Evolutionary conservation across 2,797 vertebrate genomes (phyloP).

Genomic region (Chanos chanos): DNA sequence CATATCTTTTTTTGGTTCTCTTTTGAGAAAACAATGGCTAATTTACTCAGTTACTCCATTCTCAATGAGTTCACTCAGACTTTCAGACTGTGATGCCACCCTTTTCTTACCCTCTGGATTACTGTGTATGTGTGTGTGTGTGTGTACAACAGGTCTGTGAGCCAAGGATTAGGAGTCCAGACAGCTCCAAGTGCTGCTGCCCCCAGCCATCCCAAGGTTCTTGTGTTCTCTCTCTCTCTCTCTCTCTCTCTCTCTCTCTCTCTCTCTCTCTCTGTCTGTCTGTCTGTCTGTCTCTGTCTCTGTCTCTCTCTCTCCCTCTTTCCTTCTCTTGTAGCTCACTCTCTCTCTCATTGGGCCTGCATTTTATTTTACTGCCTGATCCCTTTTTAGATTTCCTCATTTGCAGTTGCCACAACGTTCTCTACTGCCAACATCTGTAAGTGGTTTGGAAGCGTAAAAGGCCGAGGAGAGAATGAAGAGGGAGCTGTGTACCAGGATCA

Average conservation of each 20-base stretch:
- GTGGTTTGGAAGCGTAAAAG: slow-evolving; percentile 69
- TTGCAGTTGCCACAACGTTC: slow-evolving; percentile 70
- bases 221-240: slow-evolving; percentile 24
- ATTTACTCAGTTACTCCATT: no score
- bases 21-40: no score
- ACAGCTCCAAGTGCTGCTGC: not conserved
- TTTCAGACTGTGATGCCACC: no score
- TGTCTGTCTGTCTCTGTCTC: slow-evolving; percentile 45
- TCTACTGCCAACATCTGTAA: slow-evolving; percentile 75
- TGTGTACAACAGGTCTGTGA: no score
- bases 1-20: no score
- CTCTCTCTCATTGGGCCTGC: slow-evolving; percentile 43
- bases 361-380: slow-evolving; percentile 53
- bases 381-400: slow-evolving; percentile 73
- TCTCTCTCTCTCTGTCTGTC: slow-evolving; percentile 26
- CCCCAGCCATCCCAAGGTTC: not conserved
- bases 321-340: slow-evolving; percentile 42
- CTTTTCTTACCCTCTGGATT: no score
- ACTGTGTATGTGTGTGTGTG: no score
- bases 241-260: slow-evolving; percentile 42
- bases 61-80: no score
- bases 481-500: slow-evolving; percentile 2
- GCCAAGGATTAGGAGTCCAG: not conserved
- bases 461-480: slow-evolving; percentile 60
- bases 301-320: slow-evolving; percentile 16